phyloP scores from a whole-genome alignment of 1,140 invertebrate genomes.

The Bombus polaris region DNA sequence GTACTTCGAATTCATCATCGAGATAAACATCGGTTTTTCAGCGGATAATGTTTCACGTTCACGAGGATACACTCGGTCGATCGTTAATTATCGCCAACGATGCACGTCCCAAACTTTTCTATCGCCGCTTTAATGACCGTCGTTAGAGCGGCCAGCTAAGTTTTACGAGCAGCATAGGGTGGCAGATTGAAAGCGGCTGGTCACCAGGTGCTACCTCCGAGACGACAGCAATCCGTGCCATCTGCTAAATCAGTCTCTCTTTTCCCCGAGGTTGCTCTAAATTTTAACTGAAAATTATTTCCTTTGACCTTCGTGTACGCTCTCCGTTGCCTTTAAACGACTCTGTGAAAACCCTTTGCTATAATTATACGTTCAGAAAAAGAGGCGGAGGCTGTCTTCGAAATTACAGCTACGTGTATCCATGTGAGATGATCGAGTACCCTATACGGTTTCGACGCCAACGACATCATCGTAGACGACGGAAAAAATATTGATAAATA shows the following conservation, averaged over 20 bases:
- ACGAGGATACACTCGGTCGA: slow-evolving; percentile 50
- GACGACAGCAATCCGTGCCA: slow-evolving; percentile 48
- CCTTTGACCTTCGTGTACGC: not conserved
- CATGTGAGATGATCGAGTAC: not conserved
- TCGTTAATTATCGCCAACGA: slow-evolving; percentile 68
- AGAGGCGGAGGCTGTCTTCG: not conserved
- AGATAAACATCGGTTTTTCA: slow-evolving; percentile 70
- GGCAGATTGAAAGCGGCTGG: slow-evolving; percentile 67
- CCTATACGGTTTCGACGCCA: not conserved
- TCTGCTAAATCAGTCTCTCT: slow-evolving; percentile 54
- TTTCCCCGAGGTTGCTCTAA: not conserved
- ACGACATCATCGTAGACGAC: not conserved
- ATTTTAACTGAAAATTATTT: slow-evolving; percentile 17
- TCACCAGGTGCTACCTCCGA: slow-evolving; percentile 58
- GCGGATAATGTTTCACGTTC: slow-evolving; percentile 69
- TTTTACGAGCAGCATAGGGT: slow-evolving; percentile 57
- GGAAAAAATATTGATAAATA: not conserved
- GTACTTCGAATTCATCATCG: slow-evolving; percentile 64
- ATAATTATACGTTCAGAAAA: not conserved
- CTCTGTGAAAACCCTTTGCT: not conserved
- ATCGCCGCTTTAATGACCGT: slow-evolving; percentile 64
- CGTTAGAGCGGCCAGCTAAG: slow-evolving; percentile 46
- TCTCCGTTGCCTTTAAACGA: no score
- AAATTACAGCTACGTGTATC: no score
- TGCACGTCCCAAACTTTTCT: slow-evolving; percentile 66